Conservation (phyloP, 2,888 invertebrate genomes). For the Cataglyphis altisquamis region DNA sequence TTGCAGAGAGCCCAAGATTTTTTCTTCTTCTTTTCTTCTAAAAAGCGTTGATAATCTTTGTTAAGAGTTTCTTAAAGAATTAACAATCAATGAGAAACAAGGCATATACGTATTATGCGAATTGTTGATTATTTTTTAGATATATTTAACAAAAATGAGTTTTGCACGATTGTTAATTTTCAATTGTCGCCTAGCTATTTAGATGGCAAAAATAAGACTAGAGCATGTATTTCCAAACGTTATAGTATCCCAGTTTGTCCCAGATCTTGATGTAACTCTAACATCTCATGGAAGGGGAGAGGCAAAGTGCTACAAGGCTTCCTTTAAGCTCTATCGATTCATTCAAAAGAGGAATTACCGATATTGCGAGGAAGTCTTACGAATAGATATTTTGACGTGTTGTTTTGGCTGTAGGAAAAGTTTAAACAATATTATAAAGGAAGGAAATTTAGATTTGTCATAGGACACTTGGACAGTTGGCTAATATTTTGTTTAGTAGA, state of each 20-base stretch:
- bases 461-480: background rate
- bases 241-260: slow-evolving; percentile 55
- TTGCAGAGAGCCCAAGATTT: background rate
- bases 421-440: slow-evolving; percentile 9
- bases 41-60: slow-evolving; percentile 51
- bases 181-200: background rate
- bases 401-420: background rate
- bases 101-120: background rate
- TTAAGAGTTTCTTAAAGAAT: background rate
- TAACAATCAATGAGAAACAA: background rate
- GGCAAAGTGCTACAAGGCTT: slow-evolving; percentile 66
- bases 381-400: slow-evolving; percentile 55
- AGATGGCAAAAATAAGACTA: background rate
- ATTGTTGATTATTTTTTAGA: background rate
- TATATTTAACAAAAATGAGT: background rate
- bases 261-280: slow-evolving; percentile 66
- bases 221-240: slow-evolving; percentile 9
- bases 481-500: background rate
- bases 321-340: slow-evolving; percentile 75
- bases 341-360: slow-evolving; percentile 66
- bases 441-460: background rate
- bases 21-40: background rate
- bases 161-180: background rate
- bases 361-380: slow-evolving; percentile 59
- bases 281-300: slow-evolving; percentile 51